Base-by-base conservation (phyloP, 2,888 invertebrate genomes). In the Marronus borbonicus region DNA sequence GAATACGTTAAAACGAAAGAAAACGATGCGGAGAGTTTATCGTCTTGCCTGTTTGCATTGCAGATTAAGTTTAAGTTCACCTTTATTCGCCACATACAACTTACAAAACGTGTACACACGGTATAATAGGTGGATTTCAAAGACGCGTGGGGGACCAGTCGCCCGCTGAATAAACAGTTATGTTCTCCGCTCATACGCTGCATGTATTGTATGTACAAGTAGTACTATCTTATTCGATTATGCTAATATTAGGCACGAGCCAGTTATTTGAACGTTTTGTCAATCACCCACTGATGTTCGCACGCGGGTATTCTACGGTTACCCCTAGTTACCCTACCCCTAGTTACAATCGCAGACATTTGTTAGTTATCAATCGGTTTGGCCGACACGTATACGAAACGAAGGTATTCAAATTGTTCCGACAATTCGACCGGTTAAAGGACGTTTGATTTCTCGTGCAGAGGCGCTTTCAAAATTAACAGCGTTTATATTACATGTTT, bases 171-270 rank as follows among this genome's bases (percentile, higher is more conserved):
- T 60, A 74, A 74, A 74, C 72, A 74, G 72, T 74, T 74, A 72
- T 50, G 36, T 39, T 69, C 58, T 36, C 31, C 31, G 31, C 31
- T 36, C 5, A 31, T 44, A 20, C 58, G 72, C 20, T n/a, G 44
- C 12, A 12, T 60, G 60, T 74, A 14, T 28, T 60, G 8, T 74
- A 79, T 55, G 58, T 36, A 44, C 44, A 12, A 44, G 44, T 44
- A 44, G 77, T 81, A 36, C 31, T 36, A 77, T 78, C 76, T 78
- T 78, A 78, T 78, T 78, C 79, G 78, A 79, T 80, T 80, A 81
- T 81, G 80, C 80, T 80, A 81, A 81, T 81, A 81, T 81, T 81
- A 62, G 80, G 80, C 80, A 81, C 80, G 80, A 81, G 80, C 76
- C 77, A 28, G 76, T 55, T 76, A 76, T 76, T 66, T 68, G 76